A percentile compares a stretch with the other conserved stretches of the same genome.
Evolutionary conservation across 2,797 vertebrate species (phyloP).

Genomic region (Microctenopoma steveboyesi): DNA sequence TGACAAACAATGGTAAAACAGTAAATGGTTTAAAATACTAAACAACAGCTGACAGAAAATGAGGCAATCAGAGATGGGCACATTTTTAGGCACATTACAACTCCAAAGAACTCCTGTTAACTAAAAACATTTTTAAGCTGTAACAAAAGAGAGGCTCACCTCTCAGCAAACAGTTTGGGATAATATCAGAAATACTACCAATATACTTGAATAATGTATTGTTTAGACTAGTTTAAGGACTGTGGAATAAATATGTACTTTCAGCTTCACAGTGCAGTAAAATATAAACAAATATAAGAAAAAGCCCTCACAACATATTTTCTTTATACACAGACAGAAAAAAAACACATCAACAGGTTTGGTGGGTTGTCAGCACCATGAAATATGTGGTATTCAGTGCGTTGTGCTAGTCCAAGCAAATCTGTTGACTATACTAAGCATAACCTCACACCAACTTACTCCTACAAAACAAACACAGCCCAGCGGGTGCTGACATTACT

Average conservation of each 20-base stretch:
- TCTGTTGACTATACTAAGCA: conserved; percentile 48
- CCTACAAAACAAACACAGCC: conserved; percentile 65
- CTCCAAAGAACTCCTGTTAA: conserved; percentile 2
- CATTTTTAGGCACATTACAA: conserved; percentile 15
- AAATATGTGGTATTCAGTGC: conserved; percentile 7
- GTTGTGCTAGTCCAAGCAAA: conserved; percentile 39
- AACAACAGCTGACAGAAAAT: background rate
- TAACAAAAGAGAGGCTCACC: background rate
- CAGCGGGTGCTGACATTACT: conserved; percentile 67
- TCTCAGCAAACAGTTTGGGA: background rate
- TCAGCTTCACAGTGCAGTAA: background rate
- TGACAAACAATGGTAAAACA: background rate
- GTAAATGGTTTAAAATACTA: conserved; percentile 4
- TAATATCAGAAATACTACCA: background rate
- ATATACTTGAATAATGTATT: background rate
- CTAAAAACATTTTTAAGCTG: background rate
- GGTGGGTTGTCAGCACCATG: conserved; percentile 26
- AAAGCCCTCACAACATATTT: background rate
- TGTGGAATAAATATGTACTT: background rate
- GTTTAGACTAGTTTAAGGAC: background rate
- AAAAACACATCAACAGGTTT: conserved; percentile 42
- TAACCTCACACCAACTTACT: conserved; percentile 62
- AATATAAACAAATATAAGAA: background rate
- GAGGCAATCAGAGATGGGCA: background rate
- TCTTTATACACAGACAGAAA: background rate